These are phyloP conservation scores for Electrophaes corylata DNA, from an alignment of 2,888 invertebrate species.

Conservation along the genomic window DNA sequence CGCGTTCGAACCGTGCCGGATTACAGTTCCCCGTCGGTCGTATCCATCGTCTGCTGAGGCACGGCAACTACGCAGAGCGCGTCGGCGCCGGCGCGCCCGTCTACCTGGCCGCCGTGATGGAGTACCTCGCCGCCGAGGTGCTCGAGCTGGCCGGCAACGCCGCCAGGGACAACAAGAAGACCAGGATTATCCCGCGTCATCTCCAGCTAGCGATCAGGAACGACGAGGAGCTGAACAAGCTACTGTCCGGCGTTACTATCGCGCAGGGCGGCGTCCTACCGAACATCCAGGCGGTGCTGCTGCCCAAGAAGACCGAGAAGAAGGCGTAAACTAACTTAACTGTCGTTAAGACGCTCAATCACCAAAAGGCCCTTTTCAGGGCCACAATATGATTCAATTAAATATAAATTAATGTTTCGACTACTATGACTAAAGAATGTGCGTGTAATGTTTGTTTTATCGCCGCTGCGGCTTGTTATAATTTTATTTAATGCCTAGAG, in stretches of 20 bases:
- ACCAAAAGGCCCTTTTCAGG: not conserved
- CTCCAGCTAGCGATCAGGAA: constrained; percentile 90
- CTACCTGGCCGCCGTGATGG: constrained; percentile 84
- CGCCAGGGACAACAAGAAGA: constrained; percentile 85
- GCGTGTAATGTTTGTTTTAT: too few relatives aligned
- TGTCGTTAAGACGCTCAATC: too few relatives aligned
- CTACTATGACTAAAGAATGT: too few relatives aligned
- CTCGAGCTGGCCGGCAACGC: constrained; percentile 69
- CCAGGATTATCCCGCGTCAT: not conserved
- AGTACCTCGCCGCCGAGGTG: constrained; percentile 83
- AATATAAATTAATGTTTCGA: not conserved
- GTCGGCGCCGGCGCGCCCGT: constrained; percentile 64
- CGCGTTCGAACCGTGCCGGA: constrained; percentile 79
- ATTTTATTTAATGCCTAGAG: too few relatives aligned
- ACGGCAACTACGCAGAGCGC: constrained; percentile 81
- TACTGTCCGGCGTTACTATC: constrained; percentile 90
- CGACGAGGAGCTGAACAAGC: constrained; percentile 91
- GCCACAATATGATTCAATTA: not conserved
- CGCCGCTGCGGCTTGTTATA: too few relatives aligned
- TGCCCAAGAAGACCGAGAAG: constrained; percentile 87
- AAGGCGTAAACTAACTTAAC: too few relatives aligned
- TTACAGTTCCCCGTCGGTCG: constrained; percentile 82
- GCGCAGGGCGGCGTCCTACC: constrained; percentile 93
- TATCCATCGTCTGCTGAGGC: constrained; percentile 74
- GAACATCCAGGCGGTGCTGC: constrained; percentile 89